A percentile compares a stretch with the other conserved stretches of the same genome.
phyloP scores from a whole-genome alignment of 2,113 vertebrate genomes.

The Elephantulus edwardii region DNA sequence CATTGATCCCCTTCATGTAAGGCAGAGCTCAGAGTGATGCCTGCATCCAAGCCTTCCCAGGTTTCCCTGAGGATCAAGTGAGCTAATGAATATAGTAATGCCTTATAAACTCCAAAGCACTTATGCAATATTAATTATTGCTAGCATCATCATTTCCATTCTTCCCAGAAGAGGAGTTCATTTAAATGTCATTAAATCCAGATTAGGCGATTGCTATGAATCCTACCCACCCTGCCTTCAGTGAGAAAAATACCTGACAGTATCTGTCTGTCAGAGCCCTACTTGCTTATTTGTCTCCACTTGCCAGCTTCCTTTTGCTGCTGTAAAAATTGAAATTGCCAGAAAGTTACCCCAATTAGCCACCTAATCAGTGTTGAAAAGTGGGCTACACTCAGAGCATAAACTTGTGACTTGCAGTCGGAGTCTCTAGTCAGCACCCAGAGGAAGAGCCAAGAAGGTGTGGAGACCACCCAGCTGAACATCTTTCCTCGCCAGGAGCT shows the following conservation, averaged over 20 bases:
- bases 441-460: background rate
- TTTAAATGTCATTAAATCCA: constrained; percentile 1
- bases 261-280: background rate
- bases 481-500: constrained; percentile 3
- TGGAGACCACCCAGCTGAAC: background rate
- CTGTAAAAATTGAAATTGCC: constrained; percentile 1
- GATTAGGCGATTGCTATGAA: background rate
- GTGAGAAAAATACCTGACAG: background rate
- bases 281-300: background rate
- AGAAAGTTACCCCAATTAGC: background rate
- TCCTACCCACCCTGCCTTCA: background rate
- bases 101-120: background rate
- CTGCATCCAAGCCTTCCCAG: background rate
- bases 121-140: background rate
- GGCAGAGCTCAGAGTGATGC: background rate
- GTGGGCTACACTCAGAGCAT: background rate
- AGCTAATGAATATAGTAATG: background rate
- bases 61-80: background rate
- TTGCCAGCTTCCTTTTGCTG: constrained; percentile 40
- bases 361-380: background rate
- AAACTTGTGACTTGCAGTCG: background rate
- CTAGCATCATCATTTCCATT: background rate
- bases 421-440: background rate
- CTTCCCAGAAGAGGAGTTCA: background rate
- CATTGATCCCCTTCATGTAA: background rate